These are phyloP conservation scores for Hippocampus kuda DNA, from an alignment of 2,797 vertebrate genomes.

Conservation along the genomic window DNA sequence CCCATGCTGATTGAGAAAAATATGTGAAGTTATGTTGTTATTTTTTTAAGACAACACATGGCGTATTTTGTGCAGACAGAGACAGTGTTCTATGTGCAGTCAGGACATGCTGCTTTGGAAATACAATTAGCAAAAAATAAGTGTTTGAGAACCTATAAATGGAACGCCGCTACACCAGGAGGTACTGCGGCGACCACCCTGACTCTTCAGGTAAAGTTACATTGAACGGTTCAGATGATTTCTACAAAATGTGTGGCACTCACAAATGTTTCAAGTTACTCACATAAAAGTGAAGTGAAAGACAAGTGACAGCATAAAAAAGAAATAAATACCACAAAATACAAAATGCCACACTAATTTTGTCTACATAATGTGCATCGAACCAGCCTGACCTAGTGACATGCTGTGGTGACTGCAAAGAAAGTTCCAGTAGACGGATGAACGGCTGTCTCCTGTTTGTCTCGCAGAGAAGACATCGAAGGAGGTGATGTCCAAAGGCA, in stretches of 20 bases:
- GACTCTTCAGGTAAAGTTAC: slow-evolving; percentile 38
- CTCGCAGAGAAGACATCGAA: slow-evolving; percentile 90
- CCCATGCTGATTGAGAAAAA: not conserved
- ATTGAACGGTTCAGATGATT: not conserved
- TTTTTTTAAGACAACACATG: not conserved
- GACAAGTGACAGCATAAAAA: not conserved
- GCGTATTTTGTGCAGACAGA: not conserved
- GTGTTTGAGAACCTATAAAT: slow-evolving; percentile 25
- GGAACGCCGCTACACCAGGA: slow-evolving; percentile 39
- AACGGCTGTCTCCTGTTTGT: slow-evolving; percentile 21
- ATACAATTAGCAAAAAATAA: not conserved
- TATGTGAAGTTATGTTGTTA: not conserved
- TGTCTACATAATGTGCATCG: not conserved
- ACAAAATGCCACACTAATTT: not conserved
- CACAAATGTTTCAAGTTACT: not conserved
- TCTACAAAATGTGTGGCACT: not conserved
- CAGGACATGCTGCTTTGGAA: not conserved
- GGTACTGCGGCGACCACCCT: slow-evolving; percentile 12
- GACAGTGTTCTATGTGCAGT: not conserved
- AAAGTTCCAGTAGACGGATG: not conserved
- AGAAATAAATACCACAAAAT: not conserved
- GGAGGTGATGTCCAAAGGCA: slow-evolving; percentile 92
- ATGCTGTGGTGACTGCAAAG: not conserved
- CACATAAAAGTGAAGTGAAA: not conserved
- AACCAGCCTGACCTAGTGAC: not conserved